Conservation (phyloP, 2,113 vertebrate species). For the Muscicapa adusta region DNA sequence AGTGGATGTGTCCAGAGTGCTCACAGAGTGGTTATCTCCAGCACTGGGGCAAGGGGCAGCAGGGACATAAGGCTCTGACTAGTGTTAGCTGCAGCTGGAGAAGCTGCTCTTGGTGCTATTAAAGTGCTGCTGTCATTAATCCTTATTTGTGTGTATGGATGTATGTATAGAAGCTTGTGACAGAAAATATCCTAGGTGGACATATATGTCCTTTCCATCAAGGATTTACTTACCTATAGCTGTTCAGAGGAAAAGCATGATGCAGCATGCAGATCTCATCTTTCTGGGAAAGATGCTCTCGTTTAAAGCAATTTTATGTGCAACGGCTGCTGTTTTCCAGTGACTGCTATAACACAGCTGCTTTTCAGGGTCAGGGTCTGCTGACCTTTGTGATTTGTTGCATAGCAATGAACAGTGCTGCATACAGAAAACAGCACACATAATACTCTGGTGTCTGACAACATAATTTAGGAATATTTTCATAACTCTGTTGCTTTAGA, state of each 20-base stretch:
- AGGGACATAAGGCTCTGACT: neutral
- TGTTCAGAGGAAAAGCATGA: neutral
- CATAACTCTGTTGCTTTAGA: constrained; percentile 12
- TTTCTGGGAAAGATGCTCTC: neutral
- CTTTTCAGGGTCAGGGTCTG: neutral
- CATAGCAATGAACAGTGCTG: neutral
- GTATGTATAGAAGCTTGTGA: neutral
- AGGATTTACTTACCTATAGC: neutral
- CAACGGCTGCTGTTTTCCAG: neutral
- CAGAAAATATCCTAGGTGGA: neutral
- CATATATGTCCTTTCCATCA: neutral
- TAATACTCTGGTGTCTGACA: constrained; percentile 21
- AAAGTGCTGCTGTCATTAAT: neutral
- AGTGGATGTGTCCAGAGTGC: neutral
- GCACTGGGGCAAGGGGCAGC: neutral
- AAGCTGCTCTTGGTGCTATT: neutral
- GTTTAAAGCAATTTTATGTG: neutral
- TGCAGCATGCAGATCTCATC: neutral
- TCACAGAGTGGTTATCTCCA: neutral
- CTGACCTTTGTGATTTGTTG: constrained; percentile 15
- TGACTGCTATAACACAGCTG: neutral
- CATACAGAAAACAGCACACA: neutral
- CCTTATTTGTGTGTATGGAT: neutral
- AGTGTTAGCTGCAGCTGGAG: neutral
- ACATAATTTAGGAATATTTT: constrained; percentile 23